A percentile compares a stretch with the other conserved stretches of the same genome.
phyloP scores from a whole-genome alignment of 2,113 vertebrate genomes.

The Sebastes fasciatus region DNA sequence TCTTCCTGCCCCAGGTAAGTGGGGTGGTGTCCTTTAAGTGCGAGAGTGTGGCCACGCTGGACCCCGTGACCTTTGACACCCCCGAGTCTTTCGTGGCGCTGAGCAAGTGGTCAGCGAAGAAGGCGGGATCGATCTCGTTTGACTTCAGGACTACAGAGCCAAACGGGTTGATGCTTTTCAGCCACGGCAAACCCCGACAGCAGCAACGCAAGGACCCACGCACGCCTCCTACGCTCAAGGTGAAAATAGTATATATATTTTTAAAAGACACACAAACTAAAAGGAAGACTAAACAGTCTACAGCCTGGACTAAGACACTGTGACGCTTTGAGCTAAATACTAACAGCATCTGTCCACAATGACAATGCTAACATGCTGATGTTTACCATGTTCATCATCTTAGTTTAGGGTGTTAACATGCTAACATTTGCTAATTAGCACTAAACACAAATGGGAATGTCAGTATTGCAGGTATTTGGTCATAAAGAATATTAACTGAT shows the following conservation, averaged over 20 bases:
- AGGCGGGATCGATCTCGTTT: constrained; percentile 97
- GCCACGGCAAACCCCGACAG: constrained; percentile 94
- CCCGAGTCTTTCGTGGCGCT: constrained; percentile 96
- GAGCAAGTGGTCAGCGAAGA: constrained; percentile 98
- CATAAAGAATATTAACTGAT: background rate
- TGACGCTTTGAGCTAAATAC: background rate
- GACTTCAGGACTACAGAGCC: constrained; percentile 98
- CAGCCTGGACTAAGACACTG: background rate
- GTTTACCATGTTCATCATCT: background rate
- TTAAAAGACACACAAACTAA: background rate
- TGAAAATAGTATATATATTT: constrained; percentile 20
- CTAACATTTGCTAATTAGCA: background rate
- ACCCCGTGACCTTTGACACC: constrained; percentile 98
- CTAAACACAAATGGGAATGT: background rate
- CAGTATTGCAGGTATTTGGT: background rate
- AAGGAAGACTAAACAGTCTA: too few relatives aligned
- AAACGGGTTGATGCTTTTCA: constrained; percentile 96
- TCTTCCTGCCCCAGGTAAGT: constrained; percentile 82
- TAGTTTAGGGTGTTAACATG: background rate
- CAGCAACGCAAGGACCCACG: constrained; percentile 93
- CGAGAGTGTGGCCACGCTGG: constrained; percentile 96
- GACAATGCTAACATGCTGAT: background rate
- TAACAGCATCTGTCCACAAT: background rate
- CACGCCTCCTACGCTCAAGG: constrained; percentile 94
- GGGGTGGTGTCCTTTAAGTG: constrained; percentile 98